Base-by-base conservation (phyloP, 1,140 invertebrate species). In the Atta colombica region DNA sequence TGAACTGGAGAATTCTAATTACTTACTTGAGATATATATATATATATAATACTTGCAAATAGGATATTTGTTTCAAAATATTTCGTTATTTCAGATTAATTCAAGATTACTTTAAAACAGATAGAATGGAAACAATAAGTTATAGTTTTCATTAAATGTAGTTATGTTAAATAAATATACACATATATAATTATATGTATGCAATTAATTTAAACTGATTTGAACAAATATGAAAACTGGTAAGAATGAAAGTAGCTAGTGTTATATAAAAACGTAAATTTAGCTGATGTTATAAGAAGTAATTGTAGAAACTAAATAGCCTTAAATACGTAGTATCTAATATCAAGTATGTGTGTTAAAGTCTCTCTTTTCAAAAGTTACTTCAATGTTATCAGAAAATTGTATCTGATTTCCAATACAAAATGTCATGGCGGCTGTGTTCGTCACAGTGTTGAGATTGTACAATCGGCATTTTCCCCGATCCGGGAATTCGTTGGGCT, bases 341-440 rank as follows among this genome's bases (percentile, higher is more conserved):
- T 25, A 51, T 2, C 3, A 51, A 63, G 16, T 68, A 61, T 12
- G 2, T 49, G 25, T 5, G 16, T 71, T 28, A 35, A 25, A 61
- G 5, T 21, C 21, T 51, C 10, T 75, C n/a, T 71, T 61, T 75
- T 75, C 39, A 61, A 25, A 21, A 61, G 18, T 4, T 74, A 21
- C 18, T 53, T 21, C 25, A 21, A 74, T 2, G n/a, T 63, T 51
- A 61, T 75, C 39, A n/a, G 12, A 16, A 68, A 63, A 69, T 65
- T 28, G 61, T 69, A 63, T 53, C 16, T 25, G 8, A 21, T 80
- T 68, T 45, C 69, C 69, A 51, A 85, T 75, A 55, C 69, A 28
- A 89, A 80, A 80, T 45, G 72, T 45, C 77, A 89, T 87, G 88
- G 85, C 60, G 85, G 63, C 18, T 75, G 77, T 66, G 87, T 87